Base-by-base conservation (phyloP, 1,140 invertebrate genomes). In the Halictus rubicundus region DNA sequence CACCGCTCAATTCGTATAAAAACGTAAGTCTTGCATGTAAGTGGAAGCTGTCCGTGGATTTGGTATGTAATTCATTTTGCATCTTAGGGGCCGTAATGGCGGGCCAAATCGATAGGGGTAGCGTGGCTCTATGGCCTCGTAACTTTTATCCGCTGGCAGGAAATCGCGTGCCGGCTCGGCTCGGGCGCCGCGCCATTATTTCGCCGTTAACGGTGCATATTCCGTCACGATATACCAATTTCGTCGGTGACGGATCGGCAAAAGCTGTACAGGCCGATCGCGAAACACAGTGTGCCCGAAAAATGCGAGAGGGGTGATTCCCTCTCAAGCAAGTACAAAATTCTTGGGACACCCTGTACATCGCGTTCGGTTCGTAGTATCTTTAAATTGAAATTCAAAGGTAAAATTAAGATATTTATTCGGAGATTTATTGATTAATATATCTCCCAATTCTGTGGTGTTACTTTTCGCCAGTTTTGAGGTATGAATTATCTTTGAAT, bases 61-160 rank as follows among this genome's bases (percentile, higher is more conserved):
- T 32, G 3, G 32, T 32, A 32, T 32, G 42, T 64, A 64, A 64
- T 73, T 64, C 60, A 60, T 63, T 64, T 73, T 73, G 71, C 71
- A 73, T 73, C n/a, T 16, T 52, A 52, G 49, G 60, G 14, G 9
- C 25, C 0, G 25, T 61, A 73, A 72, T 60, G 37, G 54, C 23
- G 21, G 10, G 21, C 39, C 19, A 42, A 73, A 73, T 73, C 71
- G 71, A 73, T 73, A 73, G 12, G 42, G 42, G 1, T 46, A 23
- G 1, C 57, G 4, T 39, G 57, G 4, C 39, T 14, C 23, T 4
- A 1, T 5, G 42, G 27, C 12, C 27, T 19, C 19, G 39, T 32
- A 72, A 72, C 60, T 73, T 32, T 49, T 37, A 52, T 12, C 27
- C 27, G 25, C 21, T 2, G 4, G 4, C 16, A 19, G 25, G 19